phyloP scores from a whole-genome alignment of 2,888 invertebrate species.

The Sarcophaga rosellei region DNA sequence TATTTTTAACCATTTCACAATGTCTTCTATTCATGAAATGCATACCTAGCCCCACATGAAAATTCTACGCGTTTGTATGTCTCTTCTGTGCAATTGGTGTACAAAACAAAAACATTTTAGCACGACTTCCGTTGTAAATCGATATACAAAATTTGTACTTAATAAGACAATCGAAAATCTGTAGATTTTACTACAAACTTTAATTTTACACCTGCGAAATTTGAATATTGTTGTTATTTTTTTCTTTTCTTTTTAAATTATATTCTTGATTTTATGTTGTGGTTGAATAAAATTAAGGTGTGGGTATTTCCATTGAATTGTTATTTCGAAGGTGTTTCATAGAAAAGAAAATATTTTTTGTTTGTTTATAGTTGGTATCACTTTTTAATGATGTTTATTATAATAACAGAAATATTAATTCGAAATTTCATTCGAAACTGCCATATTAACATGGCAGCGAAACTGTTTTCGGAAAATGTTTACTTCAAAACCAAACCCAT shows the following conservation, averaged over 20 bases:
- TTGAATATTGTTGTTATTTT: neutral
- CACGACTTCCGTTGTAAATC: slow-evolving; percentile 19
- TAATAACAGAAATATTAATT: too few species aligned
- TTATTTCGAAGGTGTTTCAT: too few species aligned
- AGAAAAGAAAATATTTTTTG: too few species aligned
- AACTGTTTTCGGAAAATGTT: too few species aligned
- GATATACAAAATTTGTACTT: neutral
- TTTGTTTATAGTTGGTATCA: too few species aligned
- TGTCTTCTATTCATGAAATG: slow-evolving; percentile 10
- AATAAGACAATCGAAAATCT: neutral
- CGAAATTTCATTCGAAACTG: too few species aligned
- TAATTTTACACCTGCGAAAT: slow-evolving; percentile 26
- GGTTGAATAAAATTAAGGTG: too few species aligned
- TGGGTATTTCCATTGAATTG: too few species aligned
- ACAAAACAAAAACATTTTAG: slow-evolving; percentile 28
- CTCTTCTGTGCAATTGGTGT: neutral
- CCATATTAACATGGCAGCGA: too few species aligned
- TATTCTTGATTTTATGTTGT: too few species aligned
- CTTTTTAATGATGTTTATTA: too few species aligned
- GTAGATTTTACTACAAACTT: neutral
- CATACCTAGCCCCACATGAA: neutral
- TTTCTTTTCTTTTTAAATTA: neutral
- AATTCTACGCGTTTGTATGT: neutral
- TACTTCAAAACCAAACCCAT: too few species aligned
- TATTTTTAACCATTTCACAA: slow-evolving; percentile 30